Evolutionary conservation across 2,113 vertebrate species (phyloP).

Genomic region (Mola mola): DNA sequence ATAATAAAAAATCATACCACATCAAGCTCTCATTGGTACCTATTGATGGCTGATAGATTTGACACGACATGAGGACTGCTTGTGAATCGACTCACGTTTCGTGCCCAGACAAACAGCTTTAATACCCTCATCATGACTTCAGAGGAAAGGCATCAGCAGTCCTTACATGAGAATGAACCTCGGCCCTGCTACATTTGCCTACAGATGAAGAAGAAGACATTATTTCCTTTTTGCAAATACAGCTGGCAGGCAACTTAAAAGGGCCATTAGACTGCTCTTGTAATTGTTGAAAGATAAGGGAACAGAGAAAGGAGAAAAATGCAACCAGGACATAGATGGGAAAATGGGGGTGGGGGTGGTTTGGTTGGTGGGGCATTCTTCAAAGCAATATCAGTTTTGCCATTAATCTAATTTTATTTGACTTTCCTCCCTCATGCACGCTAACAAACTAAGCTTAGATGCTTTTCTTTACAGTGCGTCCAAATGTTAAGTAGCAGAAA

Average conservation of each 20-base stretch:
- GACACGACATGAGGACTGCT: conserved; percentile 45
- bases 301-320: conserved; percentile 66
- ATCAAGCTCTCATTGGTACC: conserved; percentile 51
- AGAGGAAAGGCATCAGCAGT: conserved; percentile 63
- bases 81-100: conserved; percentile 57
- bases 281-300: conserved; percentile 85
- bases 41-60: conserved; percentile 66
- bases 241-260: conserved; percentile 81
- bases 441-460: conserved; percentile 76
- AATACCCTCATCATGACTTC: conserved; percentile 67
- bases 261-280: conserved; percentile 79
- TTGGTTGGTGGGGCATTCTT: conserved; percentile 61
- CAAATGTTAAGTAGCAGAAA: conserved; percentile 58
- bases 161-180: conserved; percentile 61
- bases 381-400: conserved; percentile 84
- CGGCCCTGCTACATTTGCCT: conserved; percentile 58
- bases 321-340: conserved; percentile 66
- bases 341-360: not conserved
- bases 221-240: conserved; percentile 73
- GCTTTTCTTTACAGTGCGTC: conserved; percentile 66
- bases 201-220: conserved; percentile 75
- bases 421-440: conserved; percentile 64
- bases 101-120: conserved; percentile 66
- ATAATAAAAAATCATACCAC: conserved; percentile 51
- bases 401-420: conserved; percentile 81